Base-by-base conservation (phyloP, 2,113 vertebrate species). In the Petromus typicus region DNA sequence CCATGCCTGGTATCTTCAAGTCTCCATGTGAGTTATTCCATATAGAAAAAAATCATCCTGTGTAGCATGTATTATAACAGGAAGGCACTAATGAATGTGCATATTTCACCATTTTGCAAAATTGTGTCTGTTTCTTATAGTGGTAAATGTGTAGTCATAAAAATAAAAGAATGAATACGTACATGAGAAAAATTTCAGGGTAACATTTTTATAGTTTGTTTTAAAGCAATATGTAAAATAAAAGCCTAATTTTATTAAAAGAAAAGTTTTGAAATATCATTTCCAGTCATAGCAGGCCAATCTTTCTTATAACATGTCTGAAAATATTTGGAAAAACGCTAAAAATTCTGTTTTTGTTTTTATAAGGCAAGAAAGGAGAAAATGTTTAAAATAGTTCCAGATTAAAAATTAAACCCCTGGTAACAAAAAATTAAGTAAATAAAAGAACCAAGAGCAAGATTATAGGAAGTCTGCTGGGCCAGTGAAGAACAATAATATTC, bases 201-300 rank as follows among this genome's bases (percentile, higher is more conserved):
- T 85, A 54, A 61, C 20, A 86, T 82, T 17, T 90, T 48, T 67
- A 89, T 45, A 89, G 11, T 57, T 51, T n/a, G 12, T 59, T 83
- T 73, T 34, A 95, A 76, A 93, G 30, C 23, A 91, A 1, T 86
- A 23, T 86, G 0, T 88, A 95, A 93, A 84, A 48, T 80, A 63
- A 88, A n/a, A 61, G 66, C 57, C 64, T 89, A 75, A 76, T 79
- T 90, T 90, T 85, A 82, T 75, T 86, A 32, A 91, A 91, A 64
- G 30, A 56, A 59, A 67, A 91, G n/a, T n/a, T n/a, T n/a, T n/a
- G n/a, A n/a, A n/a, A n/a, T 94, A 20, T 57, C 71, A 89, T 75
- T 88, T 94, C 23, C 30, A 73, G 5, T 54, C 25, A 56, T 37
- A 61, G 34, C 54, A 85, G 13, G 40, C 48, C 37, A 73, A 27